Base-by-base conservation (phyloP, 2,888 invertebrate species). In the Athalia cordata region DNA sequence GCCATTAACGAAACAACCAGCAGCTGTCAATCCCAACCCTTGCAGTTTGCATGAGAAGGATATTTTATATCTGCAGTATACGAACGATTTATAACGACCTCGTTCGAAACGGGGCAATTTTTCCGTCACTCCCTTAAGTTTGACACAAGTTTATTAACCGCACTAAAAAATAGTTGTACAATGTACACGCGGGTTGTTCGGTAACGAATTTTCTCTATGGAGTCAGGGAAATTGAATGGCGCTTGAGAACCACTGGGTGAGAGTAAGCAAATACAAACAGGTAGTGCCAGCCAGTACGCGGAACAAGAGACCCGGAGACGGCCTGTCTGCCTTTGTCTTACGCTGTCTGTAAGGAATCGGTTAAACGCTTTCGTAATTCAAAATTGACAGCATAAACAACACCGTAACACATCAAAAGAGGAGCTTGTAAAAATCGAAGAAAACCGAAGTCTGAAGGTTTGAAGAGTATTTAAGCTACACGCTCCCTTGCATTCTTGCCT, bases 231-330 rank as follows among this genome's bases (percentile, higher is more conserved):
- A 77, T 78, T 76, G 55, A 78, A 59, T 52, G 11, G 47, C 6
- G 59, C 15, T 74, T 83, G 84, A 83, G 83, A 79, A 78, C 78
- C 85, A 67, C 84, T 83, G 81, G 67, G 78, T 79, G 80, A 84
- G 79, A 80, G 81, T 80, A 81, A 84, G 84, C 83, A 84, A 85
- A 83, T 83, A 78, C 65, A 78, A 78, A 78, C 78, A 77, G 70
- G 77, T 70, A 78, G 78, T 78, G 74, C 78, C 78, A 78, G 78
- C 57, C 78, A 75, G 78, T 78, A 64, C 78, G 75, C 78, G 78
- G 78, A 47, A 81, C 74, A 80, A 82, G 75, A 79, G 82, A 78
- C 82, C 82, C 79, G 80, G 81, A 81, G 82, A 82, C 80, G 81
- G 80, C 79, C 82, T 80, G 82, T 79, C 80, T 79, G 81, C 81